Evolutionary conservation across 2,888 invertebrate genomes (phyloP).

Genomic region (Lochmaea crataegi): DNA sequence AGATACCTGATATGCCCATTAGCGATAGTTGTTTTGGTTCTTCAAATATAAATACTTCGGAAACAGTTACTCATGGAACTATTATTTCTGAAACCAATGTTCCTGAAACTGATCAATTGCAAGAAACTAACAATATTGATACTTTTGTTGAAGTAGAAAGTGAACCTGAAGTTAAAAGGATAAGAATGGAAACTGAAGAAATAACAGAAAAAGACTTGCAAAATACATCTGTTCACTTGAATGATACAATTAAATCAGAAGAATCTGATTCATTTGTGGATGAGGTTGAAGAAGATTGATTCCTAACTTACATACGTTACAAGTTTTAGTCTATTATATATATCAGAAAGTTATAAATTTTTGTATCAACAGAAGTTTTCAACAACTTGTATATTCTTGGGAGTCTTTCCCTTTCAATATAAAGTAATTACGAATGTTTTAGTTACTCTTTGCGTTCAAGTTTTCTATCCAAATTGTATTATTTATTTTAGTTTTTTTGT

Average conservation of each 20-base stretch:
- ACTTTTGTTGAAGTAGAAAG: background rate
- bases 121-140: background rate
- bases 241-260: background rate
- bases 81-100: background rate
- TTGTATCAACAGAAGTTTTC: too few relatives aligned
- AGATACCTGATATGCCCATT: background rate
- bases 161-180: background rate
- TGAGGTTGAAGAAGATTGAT: slow-evolving; percentile 43
- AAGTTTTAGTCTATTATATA: background rate
- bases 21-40: background rate
- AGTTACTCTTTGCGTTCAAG: too few relatives aligned
- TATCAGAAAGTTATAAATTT: too few relatives aligned
- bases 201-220: background rate
- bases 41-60: too few relatives aligned
- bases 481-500: too few relatives aligned
- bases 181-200: background rate
- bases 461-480: too few relatives aligned
- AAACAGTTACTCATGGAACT: too few relatives aligned
- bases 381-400: too few relatives aligned
- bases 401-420: too few relatives aligned
- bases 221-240: background rate
- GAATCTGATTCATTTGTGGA: slow-evolving; percentile 44
- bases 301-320: too few relatives aligned
- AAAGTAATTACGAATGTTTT: too few relatives aligned
- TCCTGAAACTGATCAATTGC: background rate